Percentiles rank a stretch among this genome's conserved stretches.
Evolutionary conservation across 2,888 invertebrate species (phyloP).

Genomic region (Parnassius mnemosyne): DNA sequence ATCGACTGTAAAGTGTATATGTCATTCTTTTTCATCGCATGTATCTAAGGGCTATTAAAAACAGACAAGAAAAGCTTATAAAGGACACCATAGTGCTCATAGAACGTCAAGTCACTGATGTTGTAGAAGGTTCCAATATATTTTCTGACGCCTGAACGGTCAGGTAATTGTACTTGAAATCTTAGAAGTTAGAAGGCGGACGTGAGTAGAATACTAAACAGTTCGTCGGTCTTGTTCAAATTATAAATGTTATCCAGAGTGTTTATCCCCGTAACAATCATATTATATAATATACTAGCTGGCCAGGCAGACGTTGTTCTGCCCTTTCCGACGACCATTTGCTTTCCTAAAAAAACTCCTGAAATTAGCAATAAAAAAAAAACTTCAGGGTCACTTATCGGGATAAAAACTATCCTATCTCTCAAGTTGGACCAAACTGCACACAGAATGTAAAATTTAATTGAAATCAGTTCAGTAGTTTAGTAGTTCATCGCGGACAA

Average conservation of each 20-base stretch:
- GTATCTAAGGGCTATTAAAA: constrained; percentile 46
- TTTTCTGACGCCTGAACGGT: constrained; percentile 76
- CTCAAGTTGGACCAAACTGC: too few species aligned
- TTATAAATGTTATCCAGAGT: constrained; percentile 58
- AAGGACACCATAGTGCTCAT: constrained; percentile 38
- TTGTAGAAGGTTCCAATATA: constrained; percentile 76
- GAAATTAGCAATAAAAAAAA: too few species aligned
- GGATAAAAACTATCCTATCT: too few species aligned
- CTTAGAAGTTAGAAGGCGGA: constrained; percentile 72
- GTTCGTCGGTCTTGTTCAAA: constrained; percentile 61
- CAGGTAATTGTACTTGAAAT: constrained; percentile 78
- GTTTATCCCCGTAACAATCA: constrained; percentile 37
- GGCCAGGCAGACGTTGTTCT: too few species aligned
- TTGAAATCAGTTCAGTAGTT: too few species aligned
- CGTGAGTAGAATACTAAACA: constrained; percentile 70
- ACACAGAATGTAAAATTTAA: too few species aligned
- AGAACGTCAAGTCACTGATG: constrained; percentile 41
- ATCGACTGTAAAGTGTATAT: constrained; percentile 25
- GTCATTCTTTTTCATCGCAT: constrained; percentile 36
- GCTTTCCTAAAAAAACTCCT: too few species aligned
- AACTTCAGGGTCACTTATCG: too few species aligned
- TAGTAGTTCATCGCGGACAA: too few species aligned
- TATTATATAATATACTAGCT: too few species aligned
- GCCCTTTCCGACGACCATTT: too few species aligned
- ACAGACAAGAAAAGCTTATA: constrained; percentile 52